Percentiles rank a stretch among this genome's conserved stretches.
Evolutionary conservation across 2,888 invertebrate genomes (phyloP).

Genomic region (Conistra vaccinii): DNA sequence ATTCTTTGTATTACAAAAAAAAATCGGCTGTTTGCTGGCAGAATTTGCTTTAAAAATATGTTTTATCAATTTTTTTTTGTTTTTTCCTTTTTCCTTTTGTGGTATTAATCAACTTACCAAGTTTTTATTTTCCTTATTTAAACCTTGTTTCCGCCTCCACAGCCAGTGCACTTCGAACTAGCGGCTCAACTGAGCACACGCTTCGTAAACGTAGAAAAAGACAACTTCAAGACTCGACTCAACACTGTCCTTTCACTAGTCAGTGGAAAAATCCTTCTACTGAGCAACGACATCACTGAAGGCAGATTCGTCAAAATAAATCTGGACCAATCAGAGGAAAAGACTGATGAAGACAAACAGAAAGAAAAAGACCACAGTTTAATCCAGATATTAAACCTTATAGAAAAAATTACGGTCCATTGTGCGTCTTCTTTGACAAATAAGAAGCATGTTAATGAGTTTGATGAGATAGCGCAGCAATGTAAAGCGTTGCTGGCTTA

Average conservation of each 20-base stretch:
- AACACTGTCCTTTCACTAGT: constrained; percentile 91
- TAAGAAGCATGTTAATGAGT: constrained; percentile 82
- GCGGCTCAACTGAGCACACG: constrained; percentile 95
- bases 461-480: constrained; percentile 92
- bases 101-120: background rate
- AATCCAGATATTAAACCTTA: constrained; percentile 93
- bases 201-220: constrained; percentile 94
- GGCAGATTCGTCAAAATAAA: constrained; percentile 91
- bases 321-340: constrained; percentile 79
- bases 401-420: constrained; percentile 92
- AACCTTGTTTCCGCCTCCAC: constrained; percentile 60
- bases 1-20: too few relatives aligned
- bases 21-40: too few relatives aligned
- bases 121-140: background rate
- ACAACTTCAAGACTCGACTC: constrained; percentile 93
- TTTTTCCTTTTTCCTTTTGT: too few relatives aligned
- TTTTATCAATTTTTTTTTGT: too few relatives aligned
- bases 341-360: constrained; percentile 91
- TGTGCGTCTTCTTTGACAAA: constrained; percentile 91
- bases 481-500: constrained; percentile 94
- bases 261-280: constrained; percentile 87
- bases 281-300: constrained; percentile 86
- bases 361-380: constrained; percentile 93
- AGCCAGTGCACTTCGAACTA: constrained; percentile 93
- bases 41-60: too few relatives aligned